Evolutionary conservation across 2,888 invertebrate species (phyloP).

Genomic region (Argyresthia albistria): DNA sequence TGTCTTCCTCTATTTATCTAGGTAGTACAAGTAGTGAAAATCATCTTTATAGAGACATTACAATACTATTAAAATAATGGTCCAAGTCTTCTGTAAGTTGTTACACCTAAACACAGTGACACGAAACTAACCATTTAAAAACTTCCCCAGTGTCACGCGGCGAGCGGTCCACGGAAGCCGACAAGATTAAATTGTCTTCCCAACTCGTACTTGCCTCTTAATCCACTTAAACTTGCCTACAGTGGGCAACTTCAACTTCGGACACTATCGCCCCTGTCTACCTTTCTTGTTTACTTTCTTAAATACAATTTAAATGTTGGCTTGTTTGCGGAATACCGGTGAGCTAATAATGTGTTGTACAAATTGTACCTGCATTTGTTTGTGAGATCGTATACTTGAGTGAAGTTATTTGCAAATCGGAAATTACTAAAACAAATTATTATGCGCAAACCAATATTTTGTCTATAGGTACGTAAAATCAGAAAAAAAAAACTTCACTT

Average conservation of each 20-base stretch:
- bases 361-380: not conserved
- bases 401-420: not conserved
- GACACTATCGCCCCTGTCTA: conserved; percentile 49
- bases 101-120: too few relatives aligned
- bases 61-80: too few relatives aligned
- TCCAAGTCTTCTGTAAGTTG: too few relatives aligned
- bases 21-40: too few relatives aligned
- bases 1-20: too few relatives aligned
- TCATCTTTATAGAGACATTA: too few relatives aligned
- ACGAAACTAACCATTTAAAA: conserved; percentile 39
- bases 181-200: conserved; percentile 58
- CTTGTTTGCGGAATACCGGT: not conserved
- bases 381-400: not conserved
- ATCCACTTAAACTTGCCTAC: conserved; percentile 38
- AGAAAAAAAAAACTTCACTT: too few relatives aligned
- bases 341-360: not conserved
- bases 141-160: conserved; percentile 31
- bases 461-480: too few relatives aligned
- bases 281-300: conserved; percentile 32
- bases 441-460: too few relatives aligned
- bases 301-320: not conserved
- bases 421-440: not conserved
- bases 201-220: conserved; percentile 29
- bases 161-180: conserved; percentile 26
- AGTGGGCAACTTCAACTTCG: conserved; percentile 37